A percentile compares a stretch with the other conserved stretches of the same genome.
Evolutionary conservation across 2,113 vertebrate genomes (phyloP).

Genomic region (Papio anubis): DNA sequence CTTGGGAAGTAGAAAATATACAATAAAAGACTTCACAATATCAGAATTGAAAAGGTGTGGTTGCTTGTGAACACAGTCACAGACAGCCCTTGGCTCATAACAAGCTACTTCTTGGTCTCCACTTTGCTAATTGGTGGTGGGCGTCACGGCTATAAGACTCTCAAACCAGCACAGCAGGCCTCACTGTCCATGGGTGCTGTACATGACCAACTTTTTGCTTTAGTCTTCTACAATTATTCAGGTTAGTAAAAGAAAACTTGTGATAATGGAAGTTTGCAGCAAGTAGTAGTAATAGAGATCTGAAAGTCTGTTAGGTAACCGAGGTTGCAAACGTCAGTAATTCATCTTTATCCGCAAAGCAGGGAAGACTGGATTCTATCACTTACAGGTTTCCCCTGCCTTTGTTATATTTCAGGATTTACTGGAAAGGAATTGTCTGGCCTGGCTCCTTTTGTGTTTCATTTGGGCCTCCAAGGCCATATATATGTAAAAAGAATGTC

Average conservation of each 20-base stretch:
- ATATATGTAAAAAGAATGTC: background rate
- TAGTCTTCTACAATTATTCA: background rate
- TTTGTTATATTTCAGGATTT: background rate
- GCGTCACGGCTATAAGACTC: fast-evolving
- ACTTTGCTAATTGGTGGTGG: background rate
- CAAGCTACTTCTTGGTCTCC: fast-evolving
- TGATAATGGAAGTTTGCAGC: background rate
- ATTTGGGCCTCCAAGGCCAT: background rate
- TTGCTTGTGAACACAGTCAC: background rate
- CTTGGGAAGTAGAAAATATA: background rate
- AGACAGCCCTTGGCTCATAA: background rate
- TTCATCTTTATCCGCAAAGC: background rate
- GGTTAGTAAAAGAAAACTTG: background rate
- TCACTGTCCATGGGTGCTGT: too few species aligned
- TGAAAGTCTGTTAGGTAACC: background rate
- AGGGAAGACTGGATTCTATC: background rate
- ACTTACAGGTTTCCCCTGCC: background rate
- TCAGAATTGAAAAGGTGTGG: background rate
- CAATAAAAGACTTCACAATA: background rate
- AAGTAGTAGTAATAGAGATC: background rate
- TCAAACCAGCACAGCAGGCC: background rate
- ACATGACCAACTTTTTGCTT: background rate
- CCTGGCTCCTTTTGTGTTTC: background rate
- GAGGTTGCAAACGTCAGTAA: background rate
- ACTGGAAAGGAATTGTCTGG: background rate